These are phyloP conservation scores for Metacarcinus magister DNA, from an alignment of 2,888 invertebrate genomes.

Conservation along the genomic window DNA sequence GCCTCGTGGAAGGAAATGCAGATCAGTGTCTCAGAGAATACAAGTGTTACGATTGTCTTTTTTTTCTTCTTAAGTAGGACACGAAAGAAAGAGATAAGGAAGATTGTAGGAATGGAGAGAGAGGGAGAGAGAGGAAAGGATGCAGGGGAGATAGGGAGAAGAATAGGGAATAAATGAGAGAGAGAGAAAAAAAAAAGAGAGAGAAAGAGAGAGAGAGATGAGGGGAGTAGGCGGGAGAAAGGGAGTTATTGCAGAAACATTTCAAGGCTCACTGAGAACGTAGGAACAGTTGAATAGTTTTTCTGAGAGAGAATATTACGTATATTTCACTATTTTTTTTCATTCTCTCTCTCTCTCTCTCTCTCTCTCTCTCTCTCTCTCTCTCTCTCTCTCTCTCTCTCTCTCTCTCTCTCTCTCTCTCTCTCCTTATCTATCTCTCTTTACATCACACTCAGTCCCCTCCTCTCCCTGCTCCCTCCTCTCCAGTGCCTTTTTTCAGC, in stretches of 20 bases:
- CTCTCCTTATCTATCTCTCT: not conserved
- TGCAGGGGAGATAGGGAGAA: not conserved
- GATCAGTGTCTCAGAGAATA: not conserved
- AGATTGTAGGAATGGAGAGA: not conserved
- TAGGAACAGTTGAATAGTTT: not conserved
- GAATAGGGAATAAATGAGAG: too few relatives aligned
- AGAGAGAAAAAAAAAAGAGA: not conserved
- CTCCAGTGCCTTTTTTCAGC: not conserved
- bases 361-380: not conserved
- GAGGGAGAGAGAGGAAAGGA: not conserved
- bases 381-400: too few relatives aligned
- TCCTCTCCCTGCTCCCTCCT: not conserved
- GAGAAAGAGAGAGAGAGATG: slow-evolving; percentile 10
- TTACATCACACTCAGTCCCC: not conserved
- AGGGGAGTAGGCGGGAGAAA: not conserved
- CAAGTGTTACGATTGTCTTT: not conserved
- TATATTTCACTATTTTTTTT: not conserved
- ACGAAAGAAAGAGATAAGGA: too few relatives aligned
- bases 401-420: not conserved
- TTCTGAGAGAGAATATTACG: not conserved
- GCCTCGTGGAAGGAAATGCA: not conserved
- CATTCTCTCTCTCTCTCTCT: slow-evolving; percentile 35
- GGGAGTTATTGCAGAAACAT: not conserved
- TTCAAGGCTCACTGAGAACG: slow-evolving; percentile 6
- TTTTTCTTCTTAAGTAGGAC: too few relatives aligned